These are phyloP conservation scores for Spermophilus dauricus DNA, from an alignment of 2,113 vertebrate species.

Conservation along the genomic window DNA sequence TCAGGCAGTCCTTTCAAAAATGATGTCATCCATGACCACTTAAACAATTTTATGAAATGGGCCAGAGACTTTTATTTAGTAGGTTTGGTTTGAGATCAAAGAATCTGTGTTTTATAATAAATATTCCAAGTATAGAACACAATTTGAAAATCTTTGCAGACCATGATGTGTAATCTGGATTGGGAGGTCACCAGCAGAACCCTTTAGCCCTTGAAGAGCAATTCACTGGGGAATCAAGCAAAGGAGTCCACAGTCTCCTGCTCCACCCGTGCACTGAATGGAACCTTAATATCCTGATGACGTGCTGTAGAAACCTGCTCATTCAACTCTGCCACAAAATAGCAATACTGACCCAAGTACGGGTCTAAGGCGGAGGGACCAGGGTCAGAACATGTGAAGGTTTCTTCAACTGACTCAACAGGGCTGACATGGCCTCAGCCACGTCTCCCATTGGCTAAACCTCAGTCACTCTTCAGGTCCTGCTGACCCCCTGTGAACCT, in stretches of 20 bases:
- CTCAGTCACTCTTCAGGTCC: not conserved
- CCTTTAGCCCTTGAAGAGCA: too few species aligned
- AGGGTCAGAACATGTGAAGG: not conserved
- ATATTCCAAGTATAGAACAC: not conserved
- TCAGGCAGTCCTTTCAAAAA: not conserved
- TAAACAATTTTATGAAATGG: not conserved
- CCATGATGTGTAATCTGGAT: not conserved
- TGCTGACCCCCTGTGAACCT: not conserved
- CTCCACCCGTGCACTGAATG: fast-evolving
- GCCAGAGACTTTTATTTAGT: not conserved
- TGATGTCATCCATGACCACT: not conserved
- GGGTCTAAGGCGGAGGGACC: not conserved
- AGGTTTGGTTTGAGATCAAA: not conserved
- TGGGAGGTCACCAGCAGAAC: not conserved
- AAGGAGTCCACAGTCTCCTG: not conserved
- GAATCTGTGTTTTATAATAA: not conserved
- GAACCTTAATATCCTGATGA: not conserved
- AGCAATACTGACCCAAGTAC: not conserved
- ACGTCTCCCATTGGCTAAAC: not conserved
- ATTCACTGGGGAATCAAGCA: not conserved
- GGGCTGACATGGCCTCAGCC: not conserved
- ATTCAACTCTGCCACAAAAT: not conserved
- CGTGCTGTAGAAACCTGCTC: not conserved
- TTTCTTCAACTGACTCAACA: not conserved
- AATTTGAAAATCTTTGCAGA: not conserved